Percentiles rank a stretch among this genome's conserved stretches.
These are phyloP conservation scores for Pteropus alecto DNA, from an alignment of 2,113 vertebrate species.

Conservation along the genomic window DNA sequence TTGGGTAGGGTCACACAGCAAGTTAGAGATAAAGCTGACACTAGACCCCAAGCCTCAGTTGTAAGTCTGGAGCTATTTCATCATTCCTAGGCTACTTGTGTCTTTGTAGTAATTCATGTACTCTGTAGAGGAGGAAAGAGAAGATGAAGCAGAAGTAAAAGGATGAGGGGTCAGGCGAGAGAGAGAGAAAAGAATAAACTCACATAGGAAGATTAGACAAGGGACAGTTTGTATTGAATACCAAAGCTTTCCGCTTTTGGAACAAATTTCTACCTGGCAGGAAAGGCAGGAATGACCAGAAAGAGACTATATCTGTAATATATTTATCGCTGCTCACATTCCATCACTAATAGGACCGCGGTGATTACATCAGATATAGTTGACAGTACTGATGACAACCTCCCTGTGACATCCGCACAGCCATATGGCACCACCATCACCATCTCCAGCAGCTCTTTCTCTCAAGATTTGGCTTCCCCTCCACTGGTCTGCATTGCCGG, in stretches of 20 bases:
- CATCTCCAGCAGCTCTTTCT: accelerated
- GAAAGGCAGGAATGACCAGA: not conserved
- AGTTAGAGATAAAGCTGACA: not conserved
- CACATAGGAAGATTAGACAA: not conserved
- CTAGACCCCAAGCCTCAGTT: not conserved
- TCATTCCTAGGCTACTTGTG: not conserved
- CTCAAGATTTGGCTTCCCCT: not conserved
- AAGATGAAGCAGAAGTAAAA: not conserved
- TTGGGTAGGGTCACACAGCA: not conserved
- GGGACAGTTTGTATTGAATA: not conserved
- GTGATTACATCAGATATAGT: not conserved
- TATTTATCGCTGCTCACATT: not conserved
- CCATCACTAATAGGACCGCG: not conserved
- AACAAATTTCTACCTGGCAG: not conserved
- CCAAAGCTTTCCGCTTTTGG: not conserved
- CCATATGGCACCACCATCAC: not conserved
- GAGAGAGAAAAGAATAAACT: not conserved
- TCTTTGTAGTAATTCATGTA: not conserved
- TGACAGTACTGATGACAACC: not conserved
- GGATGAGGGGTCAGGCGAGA: accelerated
- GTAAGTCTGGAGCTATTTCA: not conserved
- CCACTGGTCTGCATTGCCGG: not conserved
- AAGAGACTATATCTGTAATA: not conserved
- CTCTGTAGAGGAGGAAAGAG: not conserved
- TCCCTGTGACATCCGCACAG: not conserved